Base-by-base conservation (phyloP, 2,113 vertebrate genomes). In the Tragelaphus strepsiceros region DNA sequence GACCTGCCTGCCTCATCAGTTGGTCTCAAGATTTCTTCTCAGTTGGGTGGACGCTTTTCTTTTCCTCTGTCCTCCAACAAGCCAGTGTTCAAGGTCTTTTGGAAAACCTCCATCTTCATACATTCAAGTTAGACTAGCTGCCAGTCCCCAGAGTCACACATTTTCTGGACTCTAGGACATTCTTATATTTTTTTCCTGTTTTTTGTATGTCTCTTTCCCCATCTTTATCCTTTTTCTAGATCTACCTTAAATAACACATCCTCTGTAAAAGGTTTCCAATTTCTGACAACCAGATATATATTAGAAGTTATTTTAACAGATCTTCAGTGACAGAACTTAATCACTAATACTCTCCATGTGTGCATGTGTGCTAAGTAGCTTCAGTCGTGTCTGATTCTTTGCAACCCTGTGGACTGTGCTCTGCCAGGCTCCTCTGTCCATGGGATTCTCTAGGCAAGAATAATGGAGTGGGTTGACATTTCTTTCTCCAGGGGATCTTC, bases 391-490 rank as follows among this genome's bases (percentile, higher is more conserved):
- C 32, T 0, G 1, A 35, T 35, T 67, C 64, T 67, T 67, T 67
- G 32, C 0, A 2, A 67, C 64, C 32, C 8, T 9, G 1, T 35
- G 8, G 8, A 21, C 64, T 35, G 2, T 35, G n/a, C 17, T 5
- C 32, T 21, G 64, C 64, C 17, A 67, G 64, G 64, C 64, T 35
- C 9, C n/a, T 71, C n/a, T 35, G 64, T 71, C 64, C 64, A 71
- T 35, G n/a, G 64, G n/a, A 71, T 35, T 35, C 17, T 71, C 64
- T n/a, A 35, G n/a, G n/a, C 17, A 71, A 71, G n/a, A 71, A 3
- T 21, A 35, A 19, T 21, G n/a, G 17, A 71, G 64, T 71, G 17
- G 64, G 64, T 71, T 21, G 7, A n/a, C 32, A 67, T 67, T 67
- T 67, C 62, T 16, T 19, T 19, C 32, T 67, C 64, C 64, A 67